phyloP scores from a whole-genome alignment of 2,113 vertebrate species.

The Calcarius ornatus region DNA sequence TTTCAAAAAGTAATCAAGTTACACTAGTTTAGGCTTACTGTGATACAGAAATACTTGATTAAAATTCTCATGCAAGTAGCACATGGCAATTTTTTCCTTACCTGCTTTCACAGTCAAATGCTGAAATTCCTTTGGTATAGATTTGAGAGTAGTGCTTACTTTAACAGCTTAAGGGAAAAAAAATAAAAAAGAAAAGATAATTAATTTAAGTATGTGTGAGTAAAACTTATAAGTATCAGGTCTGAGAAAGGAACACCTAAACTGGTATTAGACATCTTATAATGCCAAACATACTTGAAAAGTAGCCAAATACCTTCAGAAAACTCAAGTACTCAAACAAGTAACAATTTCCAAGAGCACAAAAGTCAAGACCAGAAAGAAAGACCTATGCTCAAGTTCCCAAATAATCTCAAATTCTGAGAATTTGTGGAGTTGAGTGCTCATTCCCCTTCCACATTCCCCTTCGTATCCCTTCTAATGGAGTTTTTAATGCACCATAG shows the following conservation, averaged over 20 bases:
- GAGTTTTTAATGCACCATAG: neutral
- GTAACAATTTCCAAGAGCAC: neutral
- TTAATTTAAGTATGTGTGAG: neutral
- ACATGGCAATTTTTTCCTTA: conserved; percentile 51
- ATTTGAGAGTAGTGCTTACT: conserved; percentile 55
- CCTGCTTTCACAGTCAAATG: conserved; percentile 71
- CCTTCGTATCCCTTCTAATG: accelerated
- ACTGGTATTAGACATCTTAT: neutral
- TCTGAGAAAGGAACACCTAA: neutral
- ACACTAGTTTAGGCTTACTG: neutral
- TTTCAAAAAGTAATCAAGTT: neutral
- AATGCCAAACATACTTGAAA: neutral
- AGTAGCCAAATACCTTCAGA: neutral
- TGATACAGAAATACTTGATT: neutral
- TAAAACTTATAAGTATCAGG: neutral
- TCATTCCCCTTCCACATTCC: neutral
- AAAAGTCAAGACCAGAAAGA: neutral
- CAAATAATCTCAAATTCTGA: neutral
- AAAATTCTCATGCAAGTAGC: neutral
- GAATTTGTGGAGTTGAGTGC: neutral
- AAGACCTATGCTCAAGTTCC: neutral
- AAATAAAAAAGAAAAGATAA: neutral
- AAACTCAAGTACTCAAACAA: neutral
- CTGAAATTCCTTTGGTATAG: conserved; percentile 72
- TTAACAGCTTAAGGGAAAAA: conserved; percentile 57